A percentile compares a stretch with the other conserved stretches of the same genome.
Evolutionary conservation across 2,113 vertebrate species (phyloP).

Genomic region (Vidua macroura): DNA sequence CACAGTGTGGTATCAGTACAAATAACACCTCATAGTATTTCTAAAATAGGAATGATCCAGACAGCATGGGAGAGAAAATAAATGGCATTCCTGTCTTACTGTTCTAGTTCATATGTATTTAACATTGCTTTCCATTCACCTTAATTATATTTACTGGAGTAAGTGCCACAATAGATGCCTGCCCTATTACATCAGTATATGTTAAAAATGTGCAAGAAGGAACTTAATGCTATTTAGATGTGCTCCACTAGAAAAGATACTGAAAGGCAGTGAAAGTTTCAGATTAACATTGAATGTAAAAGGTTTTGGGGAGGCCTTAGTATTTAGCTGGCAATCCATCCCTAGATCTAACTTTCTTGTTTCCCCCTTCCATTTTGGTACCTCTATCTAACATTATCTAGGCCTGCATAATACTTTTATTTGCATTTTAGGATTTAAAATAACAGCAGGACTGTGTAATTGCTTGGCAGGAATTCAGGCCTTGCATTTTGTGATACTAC

Average conservation of each 20-base stretch:
- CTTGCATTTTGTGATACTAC: background rate
- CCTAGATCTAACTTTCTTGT: background rate
- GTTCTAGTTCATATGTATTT: background rate
- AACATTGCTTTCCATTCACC: background rate
- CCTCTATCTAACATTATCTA: background rate
- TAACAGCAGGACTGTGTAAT: background rate
- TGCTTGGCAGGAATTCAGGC: conserved; percentile 3
- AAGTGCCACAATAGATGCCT: background rate
- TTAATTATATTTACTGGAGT: background rate
- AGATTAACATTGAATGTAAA: background rate
- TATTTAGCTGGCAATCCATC: background rate
- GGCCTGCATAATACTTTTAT: background rate
- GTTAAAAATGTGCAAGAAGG: conserved; percentile 25
- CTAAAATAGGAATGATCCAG: background rate
- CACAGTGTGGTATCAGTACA: background rate
- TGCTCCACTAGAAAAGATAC: background rate
- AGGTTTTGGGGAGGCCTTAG: background rate
- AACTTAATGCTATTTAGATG: background rate
- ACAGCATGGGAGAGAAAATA: background rate
- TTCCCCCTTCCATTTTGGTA: background rate
- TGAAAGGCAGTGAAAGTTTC: background rate
- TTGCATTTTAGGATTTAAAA: conserved; percentile 21
- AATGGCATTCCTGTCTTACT: background rate
- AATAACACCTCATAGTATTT: background rate
- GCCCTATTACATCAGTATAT: background rate